Evolutionary conservation across 2,797 vertebrate species (phyloP).

Genomic region (Macroramphosus scolopax): DNA sequence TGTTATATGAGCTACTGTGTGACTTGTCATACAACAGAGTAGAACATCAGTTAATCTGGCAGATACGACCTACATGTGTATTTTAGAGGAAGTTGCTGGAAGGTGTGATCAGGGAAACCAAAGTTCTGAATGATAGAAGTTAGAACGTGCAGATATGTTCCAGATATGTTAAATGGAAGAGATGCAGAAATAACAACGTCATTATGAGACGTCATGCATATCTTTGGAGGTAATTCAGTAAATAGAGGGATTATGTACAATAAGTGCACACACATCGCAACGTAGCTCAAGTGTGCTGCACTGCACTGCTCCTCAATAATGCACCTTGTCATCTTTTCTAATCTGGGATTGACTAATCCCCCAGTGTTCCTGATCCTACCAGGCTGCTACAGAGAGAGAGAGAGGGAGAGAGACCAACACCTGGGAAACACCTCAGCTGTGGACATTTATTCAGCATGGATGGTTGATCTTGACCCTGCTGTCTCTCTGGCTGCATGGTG

Average conservation of each 20-base stretch:
- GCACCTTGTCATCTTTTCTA: constrained; percentile 61
- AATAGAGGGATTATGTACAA: constrained; percentile 22
- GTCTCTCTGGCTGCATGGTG: constrained; percentile 13
- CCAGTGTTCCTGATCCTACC: constrained; percentile 34
- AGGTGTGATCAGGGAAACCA: too few species aligned
- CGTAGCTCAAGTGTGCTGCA: constrained; percentile 25
- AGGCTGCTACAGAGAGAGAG: constrained; percentile 2
- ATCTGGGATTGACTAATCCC: constrained; percentile 70
- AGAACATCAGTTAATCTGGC: neutral
- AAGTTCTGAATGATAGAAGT: too few species aligned
- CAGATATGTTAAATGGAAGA: too few species aligned
- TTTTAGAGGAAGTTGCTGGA: too few species aligned
- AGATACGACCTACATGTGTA: neutral
- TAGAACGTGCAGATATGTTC: too few species aligned
- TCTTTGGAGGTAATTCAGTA: constrained; percentile 4
- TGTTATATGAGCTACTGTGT: too few species aligned
- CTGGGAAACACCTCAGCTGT: constrained; percentile 5
- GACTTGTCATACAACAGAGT: too few species aligned
- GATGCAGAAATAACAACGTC: too few species aligned
- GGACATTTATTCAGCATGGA: constrained; percentile 28
- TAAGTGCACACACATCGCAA: constrained; percentile 33
- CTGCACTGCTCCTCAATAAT: constrained; percentile 32
- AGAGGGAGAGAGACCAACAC: neutral
- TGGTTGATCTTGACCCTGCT: constrained; percentile 27
- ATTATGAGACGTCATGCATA: too few species aligned